A percentile compares a stretch with the other conserved stretches of the same genome.
phyloP scores from a whole-genome alignment of 2,113 vertebrate species.

The Cnemophilus loriae region DNA sequence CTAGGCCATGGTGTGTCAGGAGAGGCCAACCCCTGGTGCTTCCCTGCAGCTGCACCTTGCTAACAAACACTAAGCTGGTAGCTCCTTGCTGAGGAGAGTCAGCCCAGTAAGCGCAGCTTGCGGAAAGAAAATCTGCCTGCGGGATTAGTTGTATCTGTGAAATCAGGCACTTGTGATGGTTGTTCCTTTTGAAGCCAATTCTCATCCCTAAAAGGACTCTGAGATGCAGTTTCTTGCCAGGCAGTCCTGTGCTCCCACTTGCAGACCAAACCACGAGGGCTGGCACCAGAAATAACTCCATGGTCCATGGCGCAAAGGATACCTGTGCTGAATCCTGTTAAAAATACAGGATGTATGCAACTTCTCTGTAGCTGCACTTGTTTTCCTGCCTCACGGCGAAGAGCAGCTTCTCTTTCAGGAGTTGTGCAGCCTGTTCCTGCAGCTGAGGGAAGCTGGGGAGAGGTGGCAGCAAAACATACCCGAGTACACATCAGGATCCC shows the following conservation, averaged over 20 bases:
- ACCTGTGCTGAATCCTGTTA: background rate
- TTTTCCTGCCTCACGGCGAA: background rate
- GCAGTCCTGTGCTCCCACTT: background rate
- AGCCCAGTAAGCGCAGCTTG: background rate
- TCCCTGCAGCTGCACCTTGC: background rate
- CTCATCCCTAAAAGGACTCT: background rate
- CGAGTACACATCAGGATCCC: rapidly evolving
- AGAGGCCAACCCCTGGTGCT: background rate
- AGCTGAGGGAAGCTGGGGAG: background rate
- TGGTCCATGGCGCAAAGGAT: background rate
- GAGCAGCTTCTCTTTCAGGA: background rate
- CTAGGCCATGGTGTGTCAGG: background rate
- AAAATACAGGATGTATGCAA: background rate
- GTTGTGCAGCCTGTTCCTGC: background rate
- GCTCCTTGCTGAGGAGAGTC: background rate
- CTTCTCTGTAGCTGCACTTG: background rate
- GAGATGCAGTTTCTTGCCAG: background rate
- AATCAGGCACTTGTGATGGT: background rate
- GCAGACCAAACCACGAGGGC: background rate
- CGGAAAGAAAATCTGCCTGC: background rate
- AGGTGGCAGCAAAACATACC: background rate
- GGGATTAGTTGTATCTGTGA: background rate
- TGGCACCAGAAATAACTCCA: background rate
- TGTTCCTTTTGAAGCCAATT: background rate
- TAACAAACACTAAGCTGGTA: rapidly evolving